A percentile compares a stretch with the other conserved stretches of the same genome.
These are phyloP conservation scores for Eupleurogrammus muticus DNA, from an alignment of 2,797 vertebrate species.

Conservation along the genomic window DNA sequence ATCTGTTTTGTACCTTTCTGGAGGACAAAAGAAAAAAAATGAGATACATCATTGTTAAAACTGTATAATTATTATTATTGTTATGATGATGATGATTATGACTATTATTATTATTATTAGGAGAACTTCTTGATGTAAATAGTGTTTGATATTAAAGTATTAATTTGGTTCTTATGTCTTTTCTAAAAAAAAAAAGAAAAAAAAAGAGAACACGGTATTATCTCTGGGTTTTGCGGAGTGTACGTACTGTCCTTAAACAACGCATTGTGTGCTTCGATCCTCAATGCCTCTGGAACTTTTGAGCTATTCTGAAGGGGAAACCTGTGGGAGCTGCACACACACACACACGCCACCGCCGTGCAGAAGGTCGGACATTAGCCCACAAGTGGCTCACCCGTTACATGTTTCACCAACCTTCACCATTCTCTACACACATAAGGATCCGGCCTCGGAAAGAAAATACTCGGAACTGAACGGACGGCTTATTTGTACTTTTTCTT, in stretches of 20 bases:
- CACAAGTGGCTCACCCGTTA: conserved; percentile 69
- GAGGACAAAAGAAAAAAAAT: conserved; percentile 90
- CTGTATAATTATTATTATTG: conserved; percentile 88
- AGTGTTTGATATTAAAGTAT: conserved; percentile 99
- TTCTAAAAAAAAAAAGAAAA: conserved; percentile 87
- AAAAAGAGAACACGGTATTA: conserved; percentile 88
- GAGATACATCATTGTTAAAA: conserved; percentile 92
- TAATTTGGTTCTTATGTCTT: conserved; percentile 99
- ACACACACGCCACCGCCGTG: conserved; percentile 52
- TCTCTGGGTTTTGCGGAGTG: conserved; percentile 91
- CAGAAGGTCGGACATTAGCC: conserved; percentile 66
- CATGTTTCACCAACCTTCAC: conserved; percentile 69
- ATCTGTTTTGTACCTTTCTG: conserved; percentile 97
- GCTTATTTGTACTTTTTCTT: conserved; percentile 68
- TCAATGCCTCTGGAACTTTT: conserved; percentile 83
- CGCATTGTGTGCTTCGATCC: conserved; percentile 79
- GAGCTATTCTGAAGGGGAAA: conserved; percentile 78
- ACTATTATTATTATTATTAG: conserved; percentile 83
- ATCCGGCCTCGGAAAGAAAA: conserved; percentile 69
- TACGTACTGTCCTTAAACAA: conserved; percentile 78
- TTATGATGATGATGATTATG: conserved; percentile 72
- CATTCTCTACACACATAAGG: conserved; percentile 69
- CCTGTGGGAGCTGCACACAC: conserved; percentile 68
- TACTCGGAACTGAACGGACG: conserved; percentile 60
- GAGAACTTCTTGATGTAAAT: conserved; percentile 96